Percentiles rank a stretch among this genome's conserved stretches.
phyloP scores from a whole-genome alignment of 2,797 vertebrate species.

The Otolemur crassicaudatus region DNA sequence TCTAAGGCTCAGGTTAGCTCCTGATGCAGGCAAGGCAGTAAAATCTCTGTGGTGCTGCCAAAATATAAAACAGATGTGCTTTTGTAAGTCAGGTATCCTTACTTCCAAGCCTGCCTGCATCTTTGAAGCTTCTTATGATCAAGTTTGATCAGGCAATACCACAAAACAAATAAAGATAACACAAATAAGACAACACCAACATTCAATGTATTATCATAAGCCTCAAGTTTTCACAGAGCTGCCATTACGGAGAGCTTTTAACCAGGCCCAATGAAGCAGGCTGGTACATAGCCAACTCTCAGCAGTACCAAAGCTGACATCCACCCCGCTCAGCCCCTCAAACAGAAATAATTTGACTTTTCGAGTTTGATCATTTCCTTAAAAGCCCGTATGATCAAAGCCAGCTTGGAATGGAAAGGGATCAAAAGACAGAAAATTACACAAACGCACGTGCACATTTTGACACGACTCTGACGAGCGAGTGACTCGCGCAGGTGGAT shows the following conservation, averaged over 20 bases:
- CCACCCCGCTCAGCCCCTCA: neutral
- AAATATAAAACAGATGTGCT: neutral
- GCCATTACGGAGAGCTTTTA: neutral
- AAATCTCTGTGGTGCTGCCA: neutral
- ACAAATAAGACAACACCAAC: neutral
- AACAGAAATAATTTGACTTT: slow-evolving; percentile 7
- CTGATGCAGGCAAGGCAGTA: neutral
- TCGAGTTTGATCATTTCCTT: slow-evolving; percentile 31
- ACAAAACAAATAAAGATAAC: slow-evolving; percentile 30
- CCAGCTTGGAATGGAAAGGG: neutral
- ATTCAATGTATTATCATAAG: neutral
- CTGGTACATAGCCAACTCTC: neutral
- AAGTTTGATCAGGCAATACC: neutral
- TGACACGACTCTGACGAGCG: neutral
- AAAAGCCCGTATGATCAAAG: slow-evolving; percentile 54
- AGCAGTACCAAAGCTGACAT: neutral
- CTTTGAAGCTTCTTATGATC: neutral
- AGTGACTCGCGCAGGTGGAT: neutral
- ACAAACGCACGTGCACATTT: slow-evolving; percentile 10
- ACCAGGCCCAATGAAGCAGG: neutral
- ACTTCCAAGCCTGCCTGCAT: neutral
- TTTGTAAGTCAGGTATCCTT: neutral
- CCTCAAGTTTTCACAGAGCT: neutral
- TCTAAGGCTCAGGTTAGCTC: neutral
- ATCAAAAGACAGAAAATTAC: slow-evolving; percentile 40